Conservation (phyloP, 2,888 invertebrate species). For the Cheilosia pagana region DNA sequence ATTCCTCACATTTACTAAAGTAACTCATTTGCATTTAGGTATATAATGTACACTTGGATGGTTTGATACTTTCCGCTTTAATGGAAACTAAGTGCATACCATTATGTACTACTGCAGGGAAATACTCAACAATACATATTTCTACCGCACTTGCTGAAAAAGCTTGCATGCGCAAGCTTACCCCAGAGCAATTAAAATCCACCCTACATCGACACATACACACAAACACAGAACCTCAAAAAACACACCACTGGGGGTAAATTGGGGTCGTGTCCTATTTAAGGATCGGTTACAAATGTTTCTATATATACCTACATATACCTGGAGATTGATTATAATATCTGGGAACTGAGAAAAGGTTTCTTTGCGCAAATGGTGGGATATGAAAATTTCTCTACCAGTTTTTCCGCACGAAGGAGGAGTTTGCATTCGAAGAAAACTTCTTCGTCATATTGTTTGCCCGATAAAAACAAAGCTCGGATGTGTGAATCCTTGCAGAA, state of each 20-base stretch:
- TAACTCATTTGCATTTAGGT: too few relatives aligned
- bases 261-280: constrained; percentile 74
- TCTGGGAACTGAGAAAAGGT: constrained; percentile 9
- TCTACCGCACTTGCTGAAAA: constrained; percentile 3
- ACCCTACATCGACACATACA: constrained; percentile 33
- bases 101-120: not conserved
- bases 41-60: not conserved
- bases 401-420: constrained; percentile 52
- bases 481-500: constrained; percentile 18
- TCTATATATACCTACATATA: constrained; percentile 44
- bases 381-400: constrained; percentile 14
- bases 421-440: constrained; percentile 41
- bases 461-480: constrained; percentile 26
- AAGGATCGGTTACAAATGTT: constrained; percentile 72
- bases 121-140: not conserved
- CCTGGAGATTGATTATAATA: constrained; percentile 56
- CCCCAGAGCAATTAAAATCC: constrained; percentile 59
- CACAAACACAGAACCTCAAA: not conserved
- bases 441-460: constrained; percentile 1
- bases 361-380: constrained; percentile 58
- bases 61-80: not conserved
- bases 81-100: not conserved
- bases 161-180: constrained; percentile 71
- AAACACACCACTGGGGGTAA: constrained; percentile 17
- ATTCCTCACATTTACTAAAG: too few relatives aligned